A percentile compares a stretch with the other conserved stretches of the same genome.
These are phyloP conservation scores for Hypotaenidia philippensis DNA, from an alignment of 2,797 vertebrate species.

Conservation along the genomic window DNA sequence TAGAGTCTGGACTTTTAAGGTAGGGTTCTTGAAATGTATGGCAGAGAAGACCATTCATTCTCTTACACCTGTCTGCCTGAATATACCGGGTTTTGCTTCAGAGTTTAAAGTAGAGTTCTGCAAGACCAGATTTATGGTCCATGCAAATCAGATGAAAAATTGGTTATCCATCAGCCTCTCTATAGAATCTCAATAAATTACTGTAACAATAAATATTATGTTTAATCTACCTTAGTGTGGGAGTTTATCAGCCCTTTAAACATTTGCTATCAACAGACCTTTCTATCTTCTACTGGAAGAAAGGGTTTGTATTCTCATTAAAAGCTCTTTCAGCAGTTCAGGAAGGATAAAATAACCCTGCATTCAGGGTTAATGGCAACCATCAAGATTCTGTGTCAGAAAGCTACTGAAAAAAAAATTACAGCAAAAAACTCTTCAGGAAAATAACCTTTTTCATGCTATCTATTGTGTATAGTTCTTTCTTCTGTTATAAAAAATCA, in stretches of 20 bases:
- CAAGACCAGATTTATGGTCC: not conserved
- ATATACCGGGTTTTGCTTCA: not conserved
- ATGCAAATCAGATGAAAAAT: not conserved
- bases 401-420: not conserved
- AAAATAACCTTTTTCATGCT: constrained; percentile 3
- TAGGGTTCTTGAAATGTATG: not conserved
- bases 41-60: not conserved
- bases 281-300: not conserved
- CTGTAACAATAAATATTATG: not conserved
- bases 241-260: not conserved
- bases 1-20: not conserved
- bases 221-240: not conserved
- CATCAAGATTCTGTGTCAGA: not conserved
- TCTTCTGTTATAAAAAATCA: not conserved
- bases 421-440: not conserved
- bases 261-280: not conserved
- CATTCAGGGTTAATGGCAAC: not conserved
- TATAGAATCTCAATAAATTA: not conserved
- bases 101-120: not conserved
- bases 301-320: not conserved
- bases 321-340: not conserved
- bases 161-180: not conserved
- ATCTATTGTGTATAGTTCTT: not conserved
- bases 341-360: not conserved
- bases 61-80: not conserved